These are phyloP conservation scores for Elephas maximus DNA, from an alignment of 2,113 vertebrate genomes.

Conservation along the genomic window DNA sequence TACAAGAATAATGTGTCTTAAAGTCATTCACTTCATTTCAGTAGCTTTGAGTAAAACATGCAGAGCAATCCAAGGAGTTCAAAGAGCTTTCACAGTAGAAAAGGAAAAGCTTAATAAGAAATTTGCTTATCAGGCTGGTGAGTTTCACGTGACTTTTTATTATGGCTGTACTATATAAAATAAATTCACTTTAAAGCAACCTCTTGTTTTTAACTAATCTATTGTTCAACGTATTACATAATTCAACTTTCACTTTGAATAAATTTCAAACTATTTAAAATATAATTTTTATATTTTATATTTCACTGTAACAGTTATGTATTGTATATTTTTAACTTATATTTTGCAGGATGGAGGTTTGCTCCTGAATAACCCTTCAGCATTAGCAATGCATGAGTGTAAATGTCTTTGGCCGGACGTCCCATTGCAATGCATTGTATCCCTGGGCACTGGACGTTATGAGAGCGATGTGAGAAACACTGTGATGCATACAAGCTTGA, in stretches of 20 bases:
- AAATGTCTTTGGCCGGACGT: slow-evolving; percentile 96
- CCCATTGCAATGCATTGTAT: slow-evolving; percentile 95
- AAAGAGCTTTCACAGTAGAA: slow-evolving; percentile 81
- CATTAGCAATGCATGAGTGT: slow-evolving; percentile 95
- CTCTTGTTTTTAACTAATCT: slow-evolving; percentile 78
- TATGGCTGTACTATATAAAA: slow-evolving; percentile 80
- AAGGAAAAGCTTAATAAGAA: slow-evolving; percentile 79
- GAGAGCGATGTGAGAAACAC: slow-evolving; percentile 90
- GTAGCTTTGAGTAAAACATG: slow-evolving; percentile 65
- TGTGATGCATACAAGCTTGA: slow-evolving; percentile 94
- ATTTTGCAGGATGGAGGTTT: slow-evolving; percentile 95
- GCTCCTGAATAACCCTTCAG: slow-evolving; percentile 97
- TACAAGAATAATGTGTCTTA: slow-evolving; percentile 53
- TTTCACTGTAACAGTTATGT: slow-evolving; percentile 15
- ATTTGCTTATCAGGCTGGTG: neutral
- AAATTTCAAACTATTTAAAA: slow-evolving; percentile 37
- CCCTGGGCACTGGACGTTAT: slow-evolving; percentile 94
- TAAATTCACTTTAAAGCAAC: slow-evolving; percentile 31
- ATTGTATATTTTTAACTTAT: slow-evolving; percentile 24
- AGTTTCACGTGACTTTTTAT: slow-evolving; percentile 73
- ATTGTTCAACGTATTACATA: slow-evolving; percentile 53
- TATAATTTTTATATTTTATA: slow-evolving; percentile 2
- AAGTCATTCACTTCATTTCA: slow-evolving; percentile 75
- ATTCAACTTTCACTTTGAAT: neutral
- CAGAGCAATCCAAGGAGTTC: slow-evolving; percentile 73